Evolutionary conservation across 1,140 invertebrate species (phyloP).

Genomic region (Metaphire vulgaris): DNA sequence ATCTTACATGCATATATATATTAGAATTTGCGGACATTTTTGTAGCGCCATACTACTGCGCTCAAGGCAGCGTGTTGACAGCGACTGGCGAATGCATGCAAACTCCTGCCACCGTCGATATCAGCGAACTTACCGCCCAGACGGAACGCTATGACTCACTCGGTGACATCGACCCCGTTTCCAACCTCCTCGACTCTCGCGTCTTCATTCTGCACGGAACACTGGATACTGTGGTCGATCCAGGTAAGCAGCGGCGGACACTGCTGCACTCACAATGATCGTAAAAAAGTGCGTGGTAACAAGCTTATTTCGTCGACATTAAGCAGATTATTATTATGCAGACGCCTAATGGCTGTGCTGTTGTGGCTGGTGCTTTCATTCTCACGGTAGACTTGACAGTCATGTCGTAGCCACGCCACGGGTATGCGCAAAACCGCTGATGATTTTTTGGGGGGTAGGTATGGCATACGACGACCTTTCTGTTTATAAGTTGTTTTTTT

Average conservation of each 20-base stretch:
- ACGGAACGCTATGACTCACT: slow-evolving; percentile 33
- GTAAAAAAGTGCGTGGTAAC: not conserved
- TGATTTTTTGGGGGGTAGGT: no score
- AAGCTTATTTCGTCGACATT: not conserved
- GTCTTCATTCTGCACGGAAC: slow-evolving; percentile 49
- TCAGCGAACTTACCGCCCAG: slow-evolving; percentile 33
- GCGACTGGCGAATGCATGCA: slow-evolving; percentile 42
- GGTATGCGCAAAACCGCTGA: no score
- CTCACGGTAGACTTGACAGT: no score
- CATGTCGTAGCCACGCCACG: no score
- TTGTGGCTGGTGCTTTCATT: no score
- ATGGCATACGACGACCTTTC: no score
- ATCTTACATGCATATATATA: not conserved
- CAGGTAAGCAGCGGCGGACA: slow-evolving; percentile 34
- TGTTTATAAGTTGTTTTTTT: no score
- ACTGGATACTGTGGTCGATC: slow-evolving; percentile 44
- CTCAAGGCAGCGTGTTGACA: slow-evolving; percentile 34
- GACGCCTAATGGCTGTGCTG: no score
- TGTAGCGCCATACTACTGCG: slow-evolving; percentile 46
- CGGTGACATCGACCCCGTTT: slow-evolving; percentile 44
- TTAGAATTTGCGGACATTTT: not conserved
- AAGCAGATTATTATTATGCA: not conserved
- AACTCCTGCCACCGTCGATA: slow-evolving; percentile 37
- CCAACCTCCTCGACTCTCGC: slow-evolving; percentile 39
- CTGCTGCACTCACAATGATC: not conserved